Conservation (phyloP, 2,113 vertebrate species). For the Elgaria multicarinata region DNA sequence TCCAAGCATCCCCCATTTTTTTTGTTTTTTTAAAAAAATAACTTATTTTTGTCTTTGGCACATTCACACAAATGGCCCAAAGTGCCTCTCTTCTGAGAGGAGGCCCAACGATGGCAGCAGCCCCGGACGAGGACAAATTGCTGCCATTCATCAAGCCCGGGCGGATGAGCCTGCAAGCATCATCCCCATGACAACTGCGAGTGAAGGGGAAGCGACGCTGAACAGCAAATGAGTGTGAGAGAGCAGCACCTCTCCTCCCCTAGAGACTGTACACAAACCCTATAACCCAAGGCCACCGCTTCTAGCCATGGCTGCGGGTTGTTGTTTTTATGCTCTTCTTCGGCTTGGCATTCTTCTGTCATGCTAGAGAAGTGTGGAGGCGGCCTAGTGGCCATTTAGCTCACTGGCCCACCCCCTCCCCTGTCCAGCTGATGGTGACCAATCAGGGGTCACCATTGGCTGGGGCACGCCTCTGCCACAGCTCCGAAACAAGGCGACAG, state of each 20-base stretch:
- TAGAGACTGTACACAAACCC: background rate
- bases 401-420: too few species aligned
- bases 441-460: too few species aligned
- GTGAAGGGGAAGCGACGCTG: constrained; percentile 31
- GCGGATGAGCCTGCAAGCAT: constrained; percentile 75
- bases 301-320: background rate
- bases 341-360: too few species aligned
- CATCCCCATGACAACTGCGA: constrained; percentile 96
- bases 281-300: background rate
- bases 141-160: constrained; percentile 75
- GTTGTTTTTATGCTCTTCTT: too few species aligned
- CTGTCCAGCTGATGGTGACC: too few species aligned
- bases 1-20: too few species aligned
- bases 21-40: too few species aligned
- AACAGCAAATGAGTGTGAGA: background rate
- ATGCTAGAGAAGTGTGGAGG: too few species aligned
- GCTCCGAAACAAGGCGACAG: too few species aligned
- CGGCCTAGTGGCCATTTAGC: too few species aligned
- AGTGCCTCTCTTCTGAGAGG: background rate
- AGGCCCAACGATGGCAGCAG: background rate
- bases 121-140: constrained; percentile 71
- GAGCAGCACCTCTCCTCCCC: background rate
- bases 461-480: too few species aligned
- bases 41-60: too few species aligned
- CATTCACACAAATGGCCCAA: background rate